phyloP scores from a whole-genome alignment of 2,113 vertebrate genomes.

The Eleginops maclovinus region DNA sequence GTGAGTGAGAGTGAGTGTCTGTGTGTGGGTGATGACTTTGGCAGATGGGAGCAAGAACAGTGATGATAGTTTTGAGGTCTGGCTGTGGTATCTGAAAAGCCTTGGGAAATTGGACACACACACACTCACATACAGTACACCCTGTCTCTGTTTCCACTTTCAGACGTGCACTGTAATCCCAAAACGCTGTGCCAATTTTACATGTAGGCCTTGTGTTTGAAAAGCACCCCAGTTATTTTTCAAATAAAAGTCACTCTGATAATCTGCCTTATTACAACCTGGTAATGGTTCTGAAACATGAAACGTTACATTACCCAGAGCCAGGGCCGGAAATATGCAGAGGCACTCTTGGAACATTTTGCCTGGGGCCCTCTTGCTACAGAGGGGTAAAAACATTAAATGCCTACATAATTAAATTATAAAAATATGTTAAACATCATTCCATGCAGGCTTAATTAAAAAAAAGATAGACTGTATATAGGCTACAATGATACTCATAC shows the following conservation, averaged over 20 bases:
- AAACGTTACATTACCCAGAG: not conserved
- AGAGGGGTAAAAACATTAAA: no score
- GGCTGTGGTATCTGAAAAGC: slow-evolving; percentile 74
- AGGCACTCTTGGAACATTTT: no score
- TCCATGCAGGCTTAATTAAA: no score
- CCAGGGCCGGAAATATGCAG: no score
- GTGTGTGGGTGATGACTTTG: slow-evolving; percentile 73
- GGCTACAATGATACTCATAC: no score
- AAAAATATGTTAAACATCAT: no score
- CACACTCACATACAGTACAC: slow-evolving; percentile 59
- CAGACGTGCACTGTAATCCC: slow-evolving; percentile 45
- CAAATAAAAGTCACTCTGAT: slow-evolving; percentile 30
- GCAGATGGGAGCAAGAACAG: slow-evolving; percentile 75
- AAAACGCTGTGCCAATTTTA: slow-evolving; percentile 51
- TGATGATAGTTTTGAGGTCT: slow-evolving; percentile 80
- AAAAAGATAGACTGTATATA: no score
- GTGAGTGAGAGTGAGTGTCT: slow-evolving; percentile 16
- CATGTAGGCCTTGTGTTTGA: slow-evolving; percentile 47
- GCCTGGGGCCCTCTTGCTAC: no score
- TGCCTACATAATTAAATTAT: no score
- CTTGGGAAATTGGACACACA: slow-evolving; percentile 72
- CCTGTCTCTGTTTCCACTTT: slow-evolving; percentile 65
- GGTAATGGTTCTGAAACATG: slow-evolving; percentile 19
- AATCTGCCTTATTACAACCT: slow-evolving; percentile 18
- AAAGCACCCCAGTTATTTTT: slow-evolving; percentile 19